Base-by-base conservation (phyloP, 2,113 vertebrate species). In the Syrmaticus mikado region DNA sequence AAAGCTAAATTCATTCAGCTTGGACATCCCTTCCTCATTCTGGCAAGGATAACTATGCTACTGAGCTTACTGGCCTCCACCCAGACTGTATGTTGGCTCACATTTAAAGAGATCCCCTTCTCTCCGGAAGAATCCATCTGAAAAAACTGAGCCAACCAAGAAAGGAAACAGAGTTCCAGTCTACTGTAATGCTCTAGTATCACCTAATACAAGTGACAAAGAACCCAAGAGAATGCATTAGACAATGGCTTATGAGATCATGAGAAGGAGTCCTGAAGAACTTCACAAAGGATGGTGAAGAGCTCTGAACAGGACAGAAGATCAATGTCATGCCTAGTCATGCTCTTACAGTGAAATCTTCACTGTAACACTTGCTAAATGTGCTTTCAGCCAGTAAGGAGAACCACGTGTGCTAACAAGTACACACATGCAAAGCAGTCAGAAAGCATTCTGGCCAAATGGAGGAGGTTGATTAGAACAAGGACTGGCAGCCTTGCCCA, bases 401-500 rank as follows among this genome's bases (percentile, higher is more conserved):
- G 91, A 91, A 87, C 21, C 52, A 90, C 1, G 0, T 85, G 71
- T 80, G 64, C 75, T 61, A 89, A 62, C 87, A 89, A 89, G 91
- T 19, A 80, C 22, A 61, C 24, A 66, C 91, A 65, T n/a, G 90
- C 75, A 92, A 57, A 40, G 15, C 71, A 87, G 82, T 62, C 60
- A 91, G 27, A 67, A 85, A 40, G 65, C 66, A 60, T 48, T 70
- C 53, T 58, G 75, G 66, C 71, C 78, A 92, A 82, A 60, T 41
- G 27, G 30, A 79, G 58, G 38, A 92, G 67, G 62, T 20, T 76
- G 45, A 85, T 85, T 52, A 57, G 38, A 96, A 82, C 41, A 87
- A 79, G 53, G 78, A 80, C 85, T 82, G 91, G 78, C 66, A 94
- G 62, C 28, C 52, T 85, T 89, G 74, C 48, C 22, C 40, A 1